Conservation (phyloP, 2,113 vertebrate species). For the Macrotis lagotis region DNA sequence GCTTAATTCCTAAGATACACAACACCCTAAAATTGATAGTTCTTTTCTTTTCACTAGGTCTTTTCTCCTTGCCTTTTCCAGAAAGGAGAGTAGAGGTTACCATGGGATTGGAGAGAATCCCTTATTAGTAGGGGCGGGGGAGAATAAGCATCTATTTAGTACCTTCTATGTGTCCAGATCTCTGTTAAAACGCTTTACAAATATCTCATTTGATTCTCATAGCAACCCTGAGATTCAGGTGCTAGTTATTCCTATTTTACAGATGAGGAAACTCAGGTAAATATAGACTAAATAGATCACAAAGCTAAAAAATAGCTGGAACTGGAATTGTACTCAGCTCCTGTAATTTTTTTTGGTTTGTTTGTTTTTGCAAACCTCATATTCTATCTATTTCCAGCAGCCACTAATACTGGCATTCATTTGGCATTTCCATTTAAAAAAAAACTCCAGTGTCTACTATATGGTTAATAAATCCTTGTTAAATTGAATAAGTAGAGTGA, state of each 20-base stretch:
- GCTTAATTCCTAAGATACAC: background rate
- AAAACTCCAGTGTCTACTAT: no score
- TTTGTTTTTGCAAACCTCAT: no score
- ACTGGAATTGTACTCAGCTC: no score
- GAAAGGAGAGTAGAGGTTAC: no score
- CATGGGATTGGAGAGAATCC: no score
- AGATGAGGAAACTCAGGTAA: background rate
- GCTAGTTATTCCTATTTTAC: background rate
- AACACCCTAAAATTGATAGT: background rate
- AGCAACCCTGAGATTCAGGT: background rate
- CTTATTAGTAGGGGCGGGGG: background rate
- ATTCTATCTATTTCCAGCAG: no score
- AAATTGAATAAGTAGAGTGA: no score
- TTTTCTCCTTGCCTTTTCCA: background rate
- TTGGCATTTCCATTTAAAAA: no score
- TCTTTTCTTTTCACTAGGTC: no score
- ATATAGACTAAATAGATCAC: background rate
- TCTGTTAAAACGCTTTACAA: background rate
- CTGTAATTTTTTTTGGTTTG: no score
- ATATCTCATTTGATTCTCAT: background rate
- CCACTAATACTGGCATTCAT: no score
- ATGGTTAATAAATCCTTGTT: no score
- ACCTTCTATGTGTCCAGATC: background rate
- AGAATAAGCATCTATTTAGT: background rate
- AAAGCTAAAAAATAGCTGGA: background rate